Conservation (phyloP, 2,113 vertebrate species). For the Daboia siamensis region DNA sequence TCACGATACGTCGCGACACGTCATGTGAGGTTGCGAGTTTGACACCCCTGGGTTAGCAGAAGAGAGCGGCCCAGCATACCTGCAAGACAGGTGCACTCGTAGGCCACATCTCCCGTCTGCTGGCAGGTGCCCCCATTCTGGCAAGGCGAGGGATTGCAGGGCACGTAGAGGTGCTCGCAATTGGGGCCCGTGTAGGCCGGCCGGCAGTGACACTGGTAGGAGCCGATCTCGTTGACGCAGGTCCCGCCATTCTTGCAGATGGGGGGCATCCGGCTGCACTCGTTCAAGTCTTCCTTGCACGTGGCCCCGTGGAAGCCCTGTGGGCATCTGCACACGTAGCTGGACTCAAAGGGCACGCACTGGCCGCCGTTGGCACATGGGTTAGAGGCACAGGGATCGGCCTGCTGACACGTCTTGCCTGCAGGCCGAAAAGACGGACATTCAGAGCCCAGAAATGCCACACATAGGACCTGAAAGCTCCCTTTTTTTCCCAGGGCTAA, state of each 20-base stretch:
- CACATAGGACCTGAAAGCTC: neutral
- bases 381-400: constrained; percentile 92
- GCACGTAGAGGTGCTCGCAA: constrained; percentile 88
- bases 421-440: fast-evolving
- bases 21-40: too few relatives aligned
- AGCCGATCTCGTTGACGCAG: constrained; percentile 86
- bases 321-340: constrained; percentile 82
- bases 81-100: constrained; percentile 93
- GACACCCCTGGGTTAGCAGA: too few relatives aligned
- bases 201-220: constrained; percentile 83
- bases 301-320: constrained; percentile 83
- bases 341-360: constrained; percentile 81
- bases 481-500: neutral
- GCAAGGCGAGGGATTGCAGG: constrained; percentile 94
- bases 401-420: constrained; percentile 90
- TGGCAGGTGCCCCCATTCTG: constrained; percentile 93
- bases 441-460: neutral
- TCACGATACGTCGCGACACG: too few relatives aligned
- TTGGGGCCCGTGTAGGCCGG: constrained; percentile 77
- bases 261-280: constrained; percentile 72
- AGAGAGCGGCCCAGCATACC: constrained; percentile 66
- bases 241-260: constrained; percentile 81
- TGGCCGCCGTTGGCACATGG: constrained; percentile 89
- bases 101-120: constrained; percentile 87
- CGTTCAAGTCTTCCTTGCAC: constrained; percentile 90